Base-by-base conservation (phyloP, 2,113 vertebrate species). In the Phrynocephalus versicolor region DNA sequence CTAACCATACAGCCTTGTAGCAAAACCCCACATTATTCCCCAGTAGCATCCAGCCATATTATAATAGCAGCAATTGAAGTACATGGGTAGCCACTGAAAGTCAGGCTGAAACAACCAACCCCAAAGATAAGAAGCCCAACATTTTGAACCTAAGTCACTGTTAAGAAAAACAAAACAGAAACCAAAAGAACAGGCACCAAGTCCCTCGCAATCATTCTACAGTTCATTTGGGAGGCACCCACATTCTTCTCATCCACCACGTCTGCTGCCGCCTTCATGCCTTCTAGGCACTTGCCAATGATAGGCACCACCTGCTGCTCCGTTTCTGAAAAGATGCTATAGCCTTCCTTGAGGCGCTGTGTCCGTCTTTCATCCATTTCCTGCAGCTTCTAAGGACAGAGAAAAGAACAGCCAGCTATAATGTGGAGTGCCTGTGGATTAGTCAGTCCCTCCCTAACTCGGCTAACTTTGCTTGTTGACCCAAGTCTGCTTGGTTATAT, bases 231-330 rank as follows among this genome's bases (percentile, higher is more conserved):
- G 45, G 58, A 41, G 82, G 33, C 33, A 95, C 97, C 93, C 91
- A 98, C 98, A 3, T 97, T 97, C 80, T 95, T 97, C 90, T 97
- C 96, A 71, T 98, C 96, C 86, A 97, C 96, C 2, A 95, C 95
- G 5, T 95, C 95, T 1, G 97, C 97, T 0, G 97, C 97, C 93
- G 96, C 96, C 91, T 95, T 96, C 92, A 98, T 97, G 94, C 97
- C 98, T 64, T 98, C 98, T 93, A 98, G 92, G 92, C 98, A 98
- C 94, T 98, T 98, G 92, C 96, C 96, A 0, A 98, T 97, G 91
- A 98, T 98, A 25, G 98, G 97, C 79, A 97, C 96, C 92, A 98
- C 98, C 71, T 97, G 95, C 88, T 95, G 96, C 88, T 98, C 98
- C 0, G 97, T 97, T 78, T 98, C 97, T 0, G 97, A 96, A 83